Evolutionary conservation across 2,113 vertebrate species (phyloP), one percentile per base, ranked within the genome.

Genomic region (Hemichromis elongatus): DNA sequence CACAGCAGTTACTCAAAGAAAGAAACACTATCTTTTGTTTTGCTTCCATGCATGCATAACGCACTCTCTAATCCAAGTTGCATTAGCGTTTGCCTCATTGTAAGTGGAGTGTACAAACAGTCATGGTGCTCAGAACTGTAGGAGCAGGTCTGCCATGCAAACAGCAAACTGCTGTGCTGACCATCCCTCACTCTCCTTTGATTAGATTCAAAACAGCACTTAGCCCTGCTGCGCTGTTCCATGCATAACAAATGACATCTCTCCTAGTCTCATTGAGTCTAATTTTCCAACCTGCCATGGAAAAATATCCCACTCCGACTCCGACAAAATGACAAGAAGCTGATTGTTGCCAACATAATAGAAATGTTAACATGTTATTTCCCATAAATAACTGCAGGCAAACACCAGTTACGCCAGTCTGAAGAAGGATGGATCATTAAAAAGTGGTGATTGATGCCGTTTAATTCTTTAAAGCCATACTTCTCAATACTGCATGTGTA

Each of bases 161-260:
- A 87, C 83, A 61, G 63, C 59, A 75, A 85, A 87, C 82, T 9
- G 19, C 40, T 52, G 52, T 57, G 45, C 52, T 24, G 3, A 82
- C 78, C 79, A 70, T 82, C 66, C 6, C 33, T 88, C 81, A 33
- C 14, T 78, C 18, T 35, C 56, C 55, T 83, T 81, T 82, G 77
- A 93, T 92, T 90, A 45, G 73, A 82, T 89, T 78, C 59, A 80
- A 80, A 87, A 75, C 78, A 87, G 35, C 80, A 78, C 68, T 80
- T 56, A 68, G 35, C 37, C 70, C 12, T 82, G 35, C 59, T 79
- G 84, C 56, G 83, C 40, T 42, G 56, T 63, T 84, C 50, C 26
- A 28, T 52, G 7, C 77, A 57, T 5, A 45, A 33, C 75, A 91
- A 82, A 82, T 78, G 26, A 77, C 9, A 47, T 42, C 63, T 73